Base-by-base conservation (phyloP, 1,140 invertebrate genomes). In the Portunus trituberculatus region DNA sequence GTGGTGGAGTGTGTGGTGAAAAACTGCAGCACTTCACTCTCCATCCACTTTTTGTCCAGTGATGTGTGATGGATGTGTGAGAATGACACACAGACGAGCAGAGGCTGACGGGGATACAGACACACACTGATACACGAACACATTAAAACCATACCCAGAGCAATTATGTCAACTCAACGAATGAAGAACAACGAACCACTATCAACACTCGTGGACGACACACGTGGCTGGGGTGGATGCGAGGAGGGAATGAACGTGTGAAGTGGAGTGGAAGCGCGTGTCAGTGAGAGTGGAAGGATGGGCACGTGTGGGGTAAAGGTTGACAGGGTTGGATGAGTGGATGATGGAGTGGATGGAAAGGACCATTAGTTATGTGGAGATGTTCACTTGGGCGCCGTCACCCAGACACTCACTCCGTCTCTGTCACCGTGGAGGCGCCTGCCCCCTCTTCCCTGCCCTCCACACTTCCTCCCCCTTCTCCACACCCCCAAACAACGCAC, bases 301-400 rank as follows among this genome's bases (percentile, higher is more conserved):
- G 67, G 20, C 67, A 59, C 52, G 52, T 25, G 25, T 20, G 67
- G 67, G n/a, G 25, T 76, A 20, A 76, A 76, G 67, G 20, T 76
- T 76, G 67, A 76, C 67, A 76, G 67, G 67, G 67, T n/a, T 76
- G 67, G 67, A 76, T 76, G 67, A 76, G 67, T n/a, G 67, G 67
- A 76, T 76, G 67, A 76, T 76, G 67, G 67, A 76, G 67, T 76
- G 67, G 67, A 76, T 76, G 67, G n/a, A 76, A n/a, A 76, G 20
- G 67, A 76, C 67, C 67, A 76, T 76, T 76, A 76, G 16, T 76
- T 76, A 76, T 12, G 67, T 76, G 67, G 67, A 76, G 12, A 20
- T 76, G 67, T 76, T 76, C 67, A 76, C 67, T 25, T 12, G 20
- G 67, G 25, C 67, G 67, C 67, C 67, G 20, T 76, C 67, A 76